phyloP scores from a whole-genome alignment of 2,113 vertebrate species.

The Gnathonemus echidnorhynchus region DNA sequence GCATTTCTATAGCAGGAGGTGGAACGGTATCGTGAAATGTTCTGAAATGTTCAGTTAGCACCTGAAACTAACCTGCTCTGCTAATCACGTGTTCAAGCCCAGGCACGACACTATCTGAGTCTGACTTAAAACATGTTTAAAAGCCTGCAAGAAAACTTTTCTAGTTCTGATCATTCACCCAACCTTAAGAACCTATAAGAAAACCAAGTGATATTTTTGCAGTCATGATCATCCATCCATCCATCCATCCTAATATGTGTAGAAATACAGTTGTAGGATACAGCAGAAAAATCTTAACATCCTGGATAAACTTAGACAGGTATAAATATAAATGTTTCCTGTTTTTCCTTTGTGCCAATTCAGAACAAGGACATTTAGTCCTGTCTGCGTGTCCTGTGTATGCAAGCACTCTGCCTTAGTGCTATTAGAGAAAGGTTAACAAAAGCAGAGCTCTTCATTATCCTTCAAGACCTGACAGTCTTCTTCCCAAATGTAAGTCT shows the following conservation, averaged over 20 bases:
- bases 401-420: slow-evolving; percentile 10
- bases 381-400: slow-evolving; percentile 10
- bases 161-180: background rate
- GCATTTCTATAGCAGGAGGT: background rate
- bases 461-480: slow-evolving; percentile 25
- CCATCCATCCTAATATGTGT: background rate
- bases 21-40: background rate
- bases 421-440: slow-evolving; percentile 18
- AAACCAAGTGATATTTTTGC: background rate
- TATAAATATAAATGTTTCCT: background rate
- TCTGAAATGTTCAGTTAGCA: background rate
- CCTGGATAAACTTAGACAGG: slow-evolving; percentile 10
- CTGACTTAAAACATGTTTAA: background rate
- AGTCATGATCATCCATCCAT: background rate
- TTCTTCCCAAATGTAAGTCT: slow-evolving; percentile 23
- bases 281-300: background rate
- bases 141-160: background rate
- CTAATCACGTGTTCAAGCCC: background rate
- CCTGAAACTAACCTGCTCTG: background rate
- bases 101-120: background rate
- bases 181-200: background rate
- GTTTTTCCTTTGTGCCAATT: background rate
- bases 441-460: slow-evolving; percentile 21
- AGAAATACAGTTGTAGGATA: background rate
- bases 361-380: background rate